A percentile compares a stretch with the other conserved stretches of the same genome.
Evolutionary conservation across 2,113 vertebrate species (phyloP).

Genomic region (Hemicordylus capensis): DNA sequence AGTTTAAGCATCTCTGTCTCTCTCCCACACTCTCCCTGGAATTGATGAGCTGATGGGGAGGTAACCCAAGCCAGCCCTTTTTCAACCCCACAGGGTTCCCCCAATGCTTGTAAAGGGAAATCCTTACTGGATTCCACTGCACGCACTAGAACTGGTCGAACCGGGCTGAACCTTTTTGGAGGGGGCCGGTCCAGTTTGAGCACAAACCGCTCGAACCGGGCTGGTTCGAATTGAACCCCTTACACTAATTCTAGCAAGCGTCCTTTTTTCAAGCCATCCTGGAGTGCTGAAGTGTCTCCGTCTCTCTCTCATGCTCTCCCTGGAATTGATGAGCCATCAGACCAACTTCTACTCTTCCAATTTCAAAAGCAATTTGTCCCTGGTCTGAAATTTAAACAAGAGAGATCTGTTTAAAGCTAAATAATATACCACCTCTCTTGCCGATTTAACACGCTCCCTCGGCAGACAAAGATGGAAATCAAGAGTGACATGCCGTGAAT

Average conservation of each 20-base stretch:
- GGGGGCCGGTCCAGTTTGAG: too few species aligned
- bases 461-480: not conserved
- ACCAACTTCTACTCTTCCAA: not conserved
- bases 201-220: too few species aligned
- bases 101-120: too few species aligned
- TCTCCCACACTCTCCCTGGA: too few species aligned
- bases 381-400: not conserved
- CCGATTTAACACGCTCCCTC: not conserved
- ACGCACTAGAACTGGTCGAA: too few species aligned
- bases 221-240: too few species aligned
- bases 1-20: not conserved
- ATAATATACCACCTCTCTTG: conserved; percentile 4
- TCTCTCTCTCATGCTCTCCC: not conserved
- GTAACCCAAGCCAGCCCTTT: too few species aligned
- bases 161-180: too few species aligned
- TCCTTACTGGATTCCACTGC: too few species aligned
- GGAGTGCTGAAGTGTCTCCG: not conserved
- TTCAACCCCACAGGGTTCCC: too few species aligned
- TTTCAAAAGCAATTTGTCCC: conserved; percentile 14
- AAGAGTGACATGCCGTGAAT: not conserved
- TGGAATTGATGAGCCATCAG: conserved; percentile 2
- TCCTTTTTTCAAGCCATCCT: conserved; percentile 10
- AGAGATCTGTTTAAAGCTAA: not conserved
- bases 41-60: too few species aligned
- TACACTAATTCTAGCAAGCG: rapidly evolving